Evolutionary conservation across 2,888 invertebrate genomes (phyloP), one percentile per base, ranked within the genome.

Genomic region (Hypercompe scribonia): DNA sequence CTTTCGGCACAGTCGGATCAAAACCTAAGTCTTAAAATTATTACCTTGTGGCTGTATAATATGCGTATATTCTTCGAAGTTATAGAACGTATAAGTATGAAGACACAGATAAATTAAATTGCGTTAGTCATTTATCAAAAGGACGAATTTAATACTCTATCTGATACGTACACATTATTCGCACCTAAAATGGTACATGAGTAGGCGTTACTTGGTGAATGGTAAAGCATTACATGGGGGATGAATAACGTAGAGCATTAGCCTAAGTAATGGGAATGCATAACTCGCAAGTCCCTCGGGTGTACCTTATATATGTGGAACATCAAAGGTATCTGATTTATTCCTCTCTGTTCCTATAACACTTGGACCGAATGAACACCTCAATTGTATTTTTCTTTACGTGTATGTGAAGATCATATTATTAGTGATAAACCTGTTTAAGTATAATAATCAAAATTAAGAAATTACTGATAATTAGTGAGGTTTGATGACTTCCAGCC

Each of bases 171-270:
- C 8, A 61, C 7, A 54, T 61, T 5, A 78, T 54, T 18, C 36
- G 64, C 61, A 50, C 67, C 64, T 72, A 78, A 82, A 83, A 81
- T 84, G 82, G 78, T 75, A 79, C 78, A 81, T 81, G 77, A 78
- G 80, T 75, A 73, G 77, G 78, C 85, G 85, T 85, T 86, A 84
- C 84, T 81, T 77, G 82, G 83, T 87, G 89, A 91, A 92, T 90
- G 88, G 90, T 88, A 90, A 91, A 80, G 83, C 90, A 90, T 91
- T 91, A 91, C 86, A 70, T 76, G 68, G 79, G 90, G 87, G 90
- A 91, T 92, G 89, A 92, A 85, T 91, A 90, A 92, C 90, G 85
- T 84, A 54, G 74, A 87, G 91, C 89, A 91, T 91, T 91, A 91
- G 84, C 86, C 82, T 88, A 85, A 86, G 85, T 89, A 91, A 92